Percentiles rank a stretch among this genome's conserved stretches.
Evolutionary conservation across 1,140 invertebrate genomes (phyloP).

Genomic region (Lamellibrachia luymesi): DNA sequence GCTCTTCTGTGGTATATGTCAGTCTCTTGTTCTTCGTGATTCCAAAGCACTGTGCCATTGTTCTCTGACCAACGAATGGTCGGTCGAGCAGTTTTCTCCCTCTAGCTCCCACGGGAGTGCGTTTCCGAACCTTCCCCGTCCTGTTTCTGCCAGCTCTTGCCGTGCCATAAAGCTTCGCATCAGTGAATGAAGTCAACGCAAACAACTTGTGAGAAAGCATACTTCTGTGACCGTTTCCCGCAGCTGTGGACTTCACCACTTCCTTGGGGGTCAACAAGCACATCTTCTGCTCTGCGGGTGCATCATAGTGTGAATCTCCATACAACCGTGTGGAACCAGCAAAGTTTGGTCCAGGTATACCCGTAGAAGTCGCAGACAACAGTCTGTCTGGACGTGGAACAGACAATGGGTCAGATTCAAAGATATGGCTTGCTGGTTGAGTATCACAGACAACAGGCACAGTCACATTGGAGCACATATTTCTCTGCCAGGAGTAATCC

Average conservation of each 20-base stretch:
- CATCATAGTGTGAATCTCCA: not conserved
- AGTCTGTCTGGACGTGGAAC: not conserved
- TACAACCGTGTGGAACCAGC: not conserved
- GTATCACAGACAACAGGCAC: not conserved
- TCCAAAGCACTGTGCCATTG: not conserved
- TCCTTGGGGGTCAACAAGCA: not conserved
- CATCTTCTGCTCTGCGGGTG: not conserved
- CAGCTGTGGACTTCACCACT: not conserved
- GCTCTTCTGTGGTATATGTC: not conserved
- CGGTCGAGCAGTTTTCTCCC: not conserved
- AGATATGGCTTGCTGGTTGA: not conserved
- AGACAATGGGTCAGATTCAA: not conserved
- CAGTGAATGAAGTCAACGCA: not conserved
- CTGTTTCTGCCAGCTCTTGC: not conserved
- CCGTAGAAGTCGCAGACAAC: not conserved
- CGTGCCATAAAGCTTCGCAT: not conserved
- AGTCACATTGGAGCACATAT: not conserved
- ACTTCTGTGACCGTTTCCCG: not conserved
- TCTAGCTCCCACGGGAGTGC: not conserved
- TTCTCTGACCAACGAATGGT: not conserved
- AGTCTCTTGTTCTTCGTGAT: not conserved
- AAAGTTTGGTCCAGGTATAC: not conserved
- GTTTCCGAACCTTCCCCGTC: not conserved
- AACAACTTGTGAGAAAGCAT: not conserved
- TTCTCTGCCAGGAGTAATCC: not conserved